phyloP scores from a whole-genome alignment of 2,888 invertebrate genomes.

The Barypeithes pellucidus region DNA sequence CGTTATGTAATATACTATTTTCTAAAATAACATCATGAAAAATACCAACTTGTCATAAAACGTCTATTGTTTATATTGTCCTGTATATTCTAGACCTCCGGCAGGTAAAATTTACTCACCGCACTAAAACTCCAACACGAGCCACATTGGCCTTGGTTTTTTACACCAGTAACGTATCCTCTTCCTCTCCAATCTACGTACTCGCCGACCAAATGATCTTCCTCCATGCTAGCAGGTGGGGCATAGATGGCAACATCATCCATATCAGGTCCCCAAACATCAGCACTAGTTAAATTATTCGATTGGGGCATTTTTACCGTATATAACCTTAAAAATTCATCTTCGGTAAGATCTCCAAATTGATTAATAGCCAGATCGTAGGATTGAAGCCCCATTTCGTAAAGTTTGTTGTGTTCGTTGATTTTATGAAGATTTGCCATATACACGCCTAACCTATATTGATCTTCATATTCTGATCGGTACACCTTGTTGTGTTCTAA shows the following conservation, averaged over 20 bases:
- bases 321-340: slow-evolving; percentile 17
- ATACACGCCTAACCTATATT: neutral
- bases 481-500: slow-evolving; percentile 17
- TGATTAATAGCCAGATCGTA: slow-evolving; percentile 8
- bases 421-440: slow-evolving; percentile 22
- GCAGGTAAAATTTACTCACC: slow-evolving; percentile 8
- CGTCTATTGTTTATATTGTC: neutral
- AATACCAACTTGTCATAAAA: no score
- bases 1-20: no score
- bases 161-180: slow-evolving; percentile 79
- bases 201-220: slow-evolving; percentile 59
- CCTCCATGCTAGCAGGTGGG: neutral
- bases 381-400: neutral
- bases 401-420: slow-evolving; percentile 27
- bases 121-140: slow-evolving; percentile 31
- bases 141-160: slow-evolving; percentile 20
- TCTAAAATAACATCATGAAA: no score
- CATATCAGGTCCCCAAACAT: neutral
- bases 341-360: slow-evolving; percentile 14
- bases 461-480: slow-evolving; percentile 6
- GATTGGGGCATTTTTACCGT: neutral
- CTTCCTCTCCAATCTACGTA: slow-evolving; percentile 85
- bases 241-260: neutral
- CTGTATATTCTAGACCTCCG: no score
- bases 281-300: neutral